These are phyloP conservation scores for Eospalax fontanierii DNA, from an alignment of 2,797 vertebrate species.

Conservation along the genomic window DNA sequence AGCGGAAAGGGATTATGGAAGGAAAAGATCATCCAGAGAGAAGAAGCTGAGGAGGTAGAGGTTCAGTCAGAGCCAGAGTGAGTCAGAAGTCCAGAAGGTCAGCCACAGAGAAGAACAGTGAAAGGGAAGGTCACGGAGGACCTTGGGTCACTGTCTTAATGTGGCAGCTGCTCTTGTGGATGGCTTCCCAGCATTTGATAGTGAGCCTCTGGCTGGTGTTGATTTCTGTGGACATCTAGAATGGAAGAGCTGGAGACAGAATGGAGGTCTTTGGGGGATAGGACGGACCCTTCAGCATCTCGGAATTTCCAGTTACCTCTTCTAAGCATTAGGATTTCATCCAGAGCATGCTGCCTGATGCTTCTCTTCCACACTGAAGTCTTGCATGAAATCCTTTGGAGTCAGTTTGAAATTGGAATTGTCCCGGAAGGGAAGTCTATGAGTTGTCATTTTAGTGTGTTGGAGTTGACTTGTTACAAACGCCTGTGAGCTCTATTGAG, in stretches of 20 bases:
- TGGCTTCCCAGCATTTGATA: neutral
- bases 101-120: fast-evolving
- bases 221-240: neutral
- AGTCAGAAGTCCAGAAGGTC: neutral
- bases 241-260: neutral
- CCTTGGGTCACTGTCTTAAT: neutral
- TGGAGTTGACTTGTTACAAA: neutral
- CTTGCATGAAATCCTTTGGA: neutral
- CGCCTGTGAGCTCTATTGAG: neutral
- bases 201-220: neutral
- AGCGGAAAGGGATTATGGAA: neutral
- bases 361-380: neutral
- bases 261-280: neutral
- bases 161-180: neutral
- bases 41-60: neutral
- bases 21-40: no score
- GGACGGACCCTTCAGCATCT: neutral
- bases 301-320: neutral
- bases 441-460: neutral
- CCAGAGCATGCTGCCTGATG: neutral
- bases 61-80: neutral
- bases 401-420: neutral
- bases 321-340: neutral
- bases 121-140: neutral
- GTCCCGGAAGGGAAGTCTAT: neutral